A percentile compares a stretch with the other conserved stretches of the same genome.
phyloP scores from a whole-genome alignment of 2,113 vertebrate genomes.

The Spilogale gracilis region DNA sequence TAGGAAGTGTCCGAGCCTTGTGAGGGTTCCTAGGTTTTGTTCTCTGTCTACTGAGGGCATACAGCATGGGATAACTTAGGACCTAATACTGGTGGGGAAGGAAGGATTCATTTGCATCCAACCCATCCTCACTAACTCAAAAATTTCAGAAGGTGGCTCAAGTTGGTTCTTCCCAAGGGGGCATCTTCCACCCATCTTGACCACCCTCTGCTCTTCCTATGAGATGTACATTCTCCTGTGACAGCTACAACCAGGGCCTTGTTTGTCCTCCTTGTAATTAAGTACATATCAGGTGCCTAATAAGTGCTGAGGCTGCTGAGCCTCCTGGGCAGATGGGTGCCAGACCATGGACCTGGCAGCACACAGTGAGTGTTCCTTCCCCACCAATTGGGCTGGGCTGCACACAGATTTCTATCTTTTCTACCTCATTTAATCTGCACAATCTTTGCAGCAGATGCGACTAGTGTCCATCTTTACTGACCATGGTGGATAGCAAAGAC shows the following conservation, averaged over 20 bases:
- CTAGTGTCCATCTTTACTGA: neutral
- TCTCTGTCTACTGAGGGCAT: neutral
- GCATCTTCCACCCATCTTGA: neutral
- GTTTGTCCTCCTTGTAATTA: too few species aligned
- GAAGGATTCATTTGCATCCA: neutral
- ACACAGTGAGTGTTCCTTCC: neutral
- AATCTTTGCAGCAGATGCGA: neutral
- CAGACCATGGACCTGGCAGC: neutral
- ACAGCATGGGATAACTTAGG: neutral
- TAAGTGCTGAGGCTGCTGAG: neutral
- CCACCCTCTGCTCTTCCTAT: neutral
- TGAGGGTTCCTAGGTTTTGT: neutral
- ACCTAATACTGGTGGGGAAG: neutral
- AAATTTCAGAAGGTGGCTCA: neutral
- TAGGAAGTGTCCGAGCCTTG: too few species aligned
- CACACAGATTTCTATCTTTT: neutral
- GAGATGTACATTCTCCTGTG: neutral
- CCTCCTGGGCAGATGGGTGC: neutral
- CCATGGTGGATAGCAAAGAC: neutral
- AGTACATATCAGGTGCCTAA: neutral
- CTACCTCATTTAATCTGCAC: neutral
- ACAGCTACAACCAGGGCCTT: neutral
- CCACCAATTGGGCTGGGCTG: accelerated
- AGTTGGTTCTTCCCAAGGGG: too few species aligned
- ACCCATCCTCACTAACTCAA: neutral